phyloP scores from a whole-genome alignment of 2,113 vertebrate genomes.

The Hyperoodon ampullatus region DNA sequence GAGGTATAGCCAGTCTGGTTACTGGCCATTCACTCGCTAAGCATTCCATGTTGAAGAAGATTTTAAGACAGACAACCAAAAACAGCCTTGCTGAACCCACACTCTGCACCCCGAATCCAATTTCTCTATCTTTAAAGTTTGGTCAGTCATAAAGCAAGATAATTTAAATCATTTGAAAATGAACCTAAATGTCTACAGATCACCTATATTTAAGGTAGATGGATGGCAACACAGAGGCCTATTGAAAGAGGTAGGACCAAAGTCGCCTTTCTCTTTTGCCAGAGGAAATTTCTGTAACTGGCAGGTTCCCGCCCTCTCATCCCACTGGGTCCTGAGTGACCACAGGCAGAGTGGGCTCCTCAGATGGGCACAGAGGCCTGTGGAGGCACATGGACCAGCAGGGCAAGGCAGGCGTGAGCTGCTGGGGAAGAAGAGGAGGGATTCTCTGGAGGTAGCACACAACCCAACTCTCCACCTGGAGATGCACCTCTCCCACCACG shows the following conservation, averaged over 20 bases:
- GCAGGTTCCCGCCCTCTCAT: slow-evolving; percentile 29
- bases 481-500: neutral
- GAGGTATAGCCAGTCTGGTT: neutral
- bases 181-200: neutral
- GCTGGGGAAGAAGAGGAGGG: neutral
- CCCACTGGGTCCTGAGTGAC: slow-evolving; percentile 55
- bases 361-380: slow-evolving; percentile 33
- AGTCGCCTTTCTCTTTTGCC: neutral
- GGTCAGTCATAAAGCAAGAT: neutral
- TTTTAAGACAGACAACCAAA: neutral
- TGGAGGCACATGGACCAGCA: slow-evolving; percentile 59
- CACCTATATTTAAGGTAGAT: neutral
- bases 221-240: neutral
- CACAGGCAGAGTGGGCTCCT: slow-evolving; percentile 62
- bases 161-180: neutral
- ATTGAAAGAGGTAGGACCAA: neutral
- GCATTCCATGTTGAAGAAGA: neutral
- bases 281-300: neutral
- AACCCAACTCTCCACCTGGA: neutral
- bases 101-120: too few relatives aligned
- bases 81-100: neutral
- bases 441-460: slow-evolving; percentile 49
- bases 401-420: slow-evolving; percentile 25
- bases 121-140: neutral
- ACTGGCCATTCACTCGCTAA: neutral